Conservation (phyloP, 2,113 vertebrate genomes). For the Sapajus apella region DNA sequence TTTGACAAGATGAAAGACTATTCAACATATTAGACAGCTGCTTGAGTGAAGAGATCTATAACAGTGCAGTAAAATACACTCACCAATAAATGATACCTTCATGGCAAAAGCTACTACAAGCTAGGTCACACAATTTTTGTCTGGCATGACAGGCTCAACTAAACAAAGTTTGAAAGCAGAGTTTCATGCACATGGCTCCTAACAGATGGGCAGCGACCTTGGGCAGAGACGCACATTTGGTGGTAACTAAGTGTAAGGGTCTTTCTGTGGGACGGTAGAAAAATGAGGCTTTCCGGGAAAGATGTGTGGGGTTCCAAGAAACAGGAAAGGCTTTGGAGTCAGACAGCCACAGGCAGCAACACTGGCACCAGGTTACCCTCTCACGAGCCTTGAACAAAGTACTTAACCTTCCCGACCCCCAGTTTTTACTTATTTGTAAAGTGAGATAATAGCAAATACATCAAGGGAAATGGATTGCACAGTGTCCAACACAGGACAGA, state of each 20-base stretch:
- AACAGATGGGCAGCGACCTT: neutral
- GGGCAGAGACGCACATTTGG: rapidly evolving
- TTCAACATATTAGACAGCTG: conserved; percentile 89
- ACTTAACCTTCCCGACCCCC: neutral
- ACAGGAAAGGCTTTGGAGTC: neutral
- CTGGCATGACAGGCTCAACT: conserved; percentile 78
- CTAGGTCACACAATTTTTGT: conserved; percentile 80
- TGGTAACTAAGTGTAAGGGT: rapidly evolving
- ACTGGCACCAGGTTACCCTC: neutral
- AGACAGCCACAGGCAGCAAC: neutral
- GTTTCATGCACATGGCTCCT: rapidly evolving
- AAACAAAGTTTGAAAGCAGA: conserved; percentile 76
- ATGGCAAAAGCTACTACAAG: conserved; percentile 75
- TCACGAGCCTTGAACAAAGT: rapidly evolving
- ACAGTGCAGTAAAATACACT: conserved; percentile 86
- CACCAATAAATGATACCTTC: conserved; percentile 84
- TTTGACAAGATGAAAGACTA: conserved; percentile 90
- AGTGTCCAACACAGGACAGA: neutral
- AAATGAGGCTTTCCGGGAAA: neutral
- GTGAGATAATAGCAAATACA: neutral
- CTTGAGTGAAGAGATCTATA: conserved; percentile 87
- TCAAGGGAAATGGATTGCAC: rapidly evolving
- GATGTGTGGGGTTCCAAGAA: rapidly evolving
- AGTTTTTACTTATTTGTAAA: neutral
- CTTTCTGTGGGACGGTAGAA: neutral